Percentiles rank a stretch among this genome's conserved stretches.
Evolutionary conservation across 2,888 invertebrate species (phyloP).

Genomic region (Drosophila planitibia): DNA sequence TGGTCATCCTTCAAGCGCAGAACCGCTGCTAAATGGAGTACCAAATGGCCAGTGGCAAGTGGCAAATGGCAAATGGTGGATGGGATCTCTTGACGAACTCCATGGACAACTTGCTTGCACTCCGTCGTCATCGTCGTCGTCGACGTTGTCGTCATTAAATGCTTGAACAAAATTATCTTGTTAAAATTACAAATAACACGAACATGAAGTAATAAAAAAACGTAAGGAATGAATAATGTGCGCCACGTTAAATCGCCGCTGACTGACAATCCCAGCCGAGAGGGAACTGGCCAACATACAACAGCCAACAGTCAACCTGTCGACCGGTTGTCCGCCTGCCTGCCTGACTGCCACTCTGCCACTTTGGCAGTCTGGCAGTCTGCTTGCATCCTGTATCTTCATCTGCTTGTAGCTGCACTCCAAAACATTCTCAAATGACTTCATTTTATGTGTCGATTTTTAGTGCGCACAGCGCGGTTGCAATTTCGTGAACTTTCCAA

Average conservation of each 20-base stretch:
- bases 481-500: constrained; percentile 73
- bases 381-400: constrained; percentile 41
- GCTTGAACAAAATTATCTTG: constrained; percentile 85
- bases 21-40: constrained; percentile 62
- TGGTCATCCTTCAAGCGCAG: constrained; percentile 63
- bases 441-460: constrained; percentile 79
- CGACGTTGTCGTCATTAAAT: constrained; percentile 79
- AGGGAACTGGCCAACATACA: constrained; percentile 32
- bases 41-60: constrained; percentile 36
- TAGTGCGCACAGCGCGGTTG: constrained; percentile 72
- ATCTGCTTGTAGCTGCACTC: constrained; percentile 48
- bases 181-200: constrained; percentile 85
- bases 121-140: constrained; percentile 25
- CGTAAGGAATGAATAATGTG: constrained; percentile 78
- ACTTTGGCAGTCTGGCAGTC: constrained; percentile 9
- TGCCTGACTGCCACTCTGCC: constrained; percentile 12
- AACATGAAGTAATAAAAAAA: constrained; percentile 80
- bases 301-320: constrained; percentile 42
- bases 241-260: constrained; percentile 78
- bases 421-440: constrained; percentile 74
- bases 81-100: constrained; percentile 28
- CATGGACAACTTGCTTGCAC: constrained; percentile 27
- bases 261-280: constrained; percentile 59
- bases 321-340: constrained; percentile 58
- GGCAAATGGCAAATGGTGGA: constrained; percentile 28